phyloP scores from a whole-genome alignment of 2,113 vertebrate species.

The Vidua macroura region DNA sequence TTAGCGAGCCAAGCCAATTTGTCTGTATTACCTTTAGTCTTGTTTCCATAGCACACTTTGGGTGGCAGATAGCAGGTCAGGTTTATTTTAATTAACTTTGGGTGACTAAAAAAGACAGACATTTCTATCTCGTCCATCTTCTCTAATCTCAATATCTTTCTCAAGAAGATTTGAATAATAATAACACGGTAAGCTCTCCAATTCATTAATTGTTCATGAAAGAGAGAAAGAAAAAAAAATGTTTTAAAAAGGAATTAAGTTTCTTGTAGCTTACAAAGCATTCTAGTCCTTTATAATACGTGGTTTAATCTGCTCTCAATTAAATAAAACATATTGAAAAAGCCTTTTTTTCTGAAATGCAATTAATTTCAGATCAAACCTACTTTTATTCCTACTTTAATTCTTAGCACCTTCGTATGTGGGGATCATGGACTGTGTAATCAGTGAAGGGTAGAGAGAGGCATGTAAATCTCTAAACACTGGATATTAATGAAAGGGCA shows the following conservation, averaged over 20 bases:
- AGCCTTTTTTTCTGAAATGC: neutral
- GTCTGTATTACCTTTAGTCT: neutral
- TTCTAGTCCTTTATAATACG: neutral
- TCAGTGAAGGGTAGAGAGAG: neutral
- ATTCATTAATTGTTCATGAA: neutral
- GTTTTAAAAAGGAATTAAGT: neutral
- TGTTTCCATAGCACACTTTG: neutral
- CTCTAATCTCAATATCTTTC: conserved; percentile 40
- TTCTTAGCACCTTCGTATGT: neutral
- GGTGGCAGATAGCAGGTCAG: conserved; percentile 12
- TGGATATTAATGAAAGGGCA: neutral
- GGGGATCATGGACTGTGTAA: neutral
- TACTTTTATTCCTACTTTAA: neutral
- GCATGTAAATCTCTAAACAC: neutral
- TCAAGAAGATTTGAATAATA: conserved; percentile 37
- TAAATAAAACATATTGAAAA: neutral
- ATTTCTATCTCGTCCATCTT: neutral
- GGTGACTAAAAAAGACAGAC: neutral
- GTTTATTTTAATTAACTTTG: conserved; percentile 59
- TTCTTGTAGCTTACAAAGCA: neutral
- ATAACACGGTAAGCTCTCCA: neutral
- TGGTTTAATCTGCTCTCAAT: conserved; percentile 30
- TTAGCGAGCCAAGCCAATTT: conserved; percentile 21
- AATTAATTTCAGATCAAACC: conserved; percentile 51
- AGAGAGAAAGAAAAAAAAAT: neutral